These are phyloP conservation scores for Diorhabda carinulata DNA, from an alignment of 1,140 invertebrate species.

Conservation along the genomic window DNA sequence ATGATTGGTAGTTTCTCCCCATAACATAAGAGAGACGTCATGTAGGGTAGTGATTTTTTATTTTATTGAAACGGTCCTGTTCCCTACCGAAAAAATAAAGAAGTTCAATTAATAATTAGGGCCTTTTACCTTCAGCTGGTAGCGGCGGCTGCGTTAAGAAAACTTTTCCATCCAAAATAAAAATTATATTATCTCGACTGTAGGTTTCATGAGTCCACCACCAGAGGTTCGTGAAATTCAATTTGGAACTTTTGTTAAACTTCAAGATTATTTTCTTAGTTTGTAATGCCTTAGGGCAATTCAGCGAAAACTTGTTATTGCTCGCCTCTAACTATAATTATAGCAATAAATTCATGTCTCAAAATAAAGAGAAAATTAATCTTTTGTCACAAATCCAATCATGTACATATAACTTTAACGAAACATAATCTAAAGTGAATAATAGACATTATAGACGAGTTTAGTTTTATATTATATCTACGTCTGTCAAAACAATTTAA, in stretches of 20 bases:
- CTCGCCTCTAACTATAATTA: background rate
- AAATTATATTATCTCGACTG: slow-evolving; percentile 9
- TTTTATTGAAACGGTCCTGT: background rate
- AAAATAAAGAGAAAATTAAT: no score
- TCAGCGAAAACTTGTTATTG: background rate
- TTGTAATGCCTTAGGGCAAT: background rate
- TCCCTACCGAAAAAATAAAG: background rate
- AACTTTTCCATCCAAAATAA: slow-evolving; percentile 10
- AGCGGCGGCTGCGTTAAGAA: slow-evolving; percentile 1
- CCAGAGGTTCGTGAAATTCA: slow-evolving; percentile 9
- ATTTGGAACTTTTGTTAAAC: slow-evolving; percentile 13
- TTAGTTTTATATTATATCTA: no score
- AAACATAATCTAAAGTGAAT: no score
- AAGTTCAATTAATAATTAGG: slow-evolving; percentile 14
- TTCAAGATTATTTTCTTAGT: slow-evolving; percentile 3
- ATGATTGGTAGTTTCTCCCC: no score
- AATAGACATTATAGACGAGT: no score
- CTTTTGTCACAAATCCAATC: no score
- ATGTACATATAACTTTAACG: no score
- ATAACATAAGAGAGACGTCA: no score
- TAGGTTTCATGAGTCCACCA: slow-evolving; percentile 7
- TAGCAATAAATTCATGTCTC: background rate
- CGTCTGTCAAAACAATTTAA: no score
- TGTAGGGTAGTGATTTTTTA: no score
- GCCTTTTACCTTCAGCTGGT: slow-evolving; percentile 1